Percentiles rank a stretch among this genome's conserved stretches.
Evolutionary conservation across 2,797 vertebrate species (phyloP).

Genomic region (Merluccius polli): DNA sequence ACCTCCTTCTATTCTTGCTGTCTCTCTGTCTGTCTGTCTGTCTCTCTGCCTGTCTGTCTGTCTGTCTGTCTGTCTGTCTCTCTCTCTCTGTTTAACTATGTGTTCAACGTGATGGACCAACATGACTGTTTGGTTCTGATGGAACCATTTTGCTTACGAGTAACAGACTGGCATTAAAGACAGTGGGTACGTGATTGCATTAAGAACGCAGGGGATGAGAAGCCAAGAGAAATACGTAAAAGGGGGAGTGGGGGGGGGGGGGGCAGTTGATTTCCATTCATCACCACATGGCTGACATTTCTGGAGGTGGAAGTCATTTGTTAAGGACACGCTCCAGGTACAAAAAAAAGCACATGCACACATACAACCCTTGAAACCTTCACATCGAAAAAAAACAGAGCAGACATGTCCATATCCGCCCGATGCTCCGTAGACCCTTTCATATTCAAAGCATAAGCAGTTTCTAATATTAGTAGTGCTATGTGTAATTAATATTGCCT

Average conservation of each 20-base stretch:
- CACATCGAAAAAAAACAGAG: not conserved
- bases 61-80: constrained; percentile 59
- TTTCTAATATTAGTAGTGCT: no score
- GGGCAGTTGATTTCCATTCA: constrained; percentile 68
- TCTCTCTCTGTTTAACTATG: constrained; percentile 23
- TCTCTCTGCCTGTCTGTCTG: constrained; percentile 9
- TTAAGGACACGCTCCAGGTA: constrained; percentile 22
- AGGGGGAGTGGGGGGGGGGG: constrained; percentile 12
- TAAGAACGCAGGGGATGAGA: constrained; percentile 41
- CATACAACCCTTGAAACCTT: not conserved
- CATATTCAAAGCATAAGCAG: no score
- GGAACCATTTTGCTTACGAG: constrained; percentile 82
- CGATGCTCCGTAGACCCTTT: no score
- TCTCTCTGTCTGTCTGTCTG: constrained; percentile 50
- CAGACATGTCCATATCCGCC: no score
- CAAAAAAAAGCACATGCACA: constrained; percentile 14
- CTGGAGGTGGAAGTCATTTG: constrained; percentile 39
- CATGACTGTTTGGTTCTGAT: constrained; percentile 71
- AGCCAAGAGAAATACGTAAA: constrained; percentile 13
- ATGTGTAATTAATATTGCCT: no score
- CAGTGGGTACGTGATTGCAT: constrained; percentile 60
- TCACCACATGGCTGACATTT: constrained; percentile 33
- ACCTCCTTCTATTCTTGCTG: constrained; percentile 45
- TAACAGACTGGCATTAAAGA: constrained; percentile 17
- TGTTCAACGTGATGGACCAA: constrained; percentile 72